A percentile compares a stretch with the other conserved stretches of the same genome.
These are phyloP conservation scores for Acropora tenuis DNA, from an alignment of 64 coral and sea anemone species.

Conservation along the genomic window DNA sequence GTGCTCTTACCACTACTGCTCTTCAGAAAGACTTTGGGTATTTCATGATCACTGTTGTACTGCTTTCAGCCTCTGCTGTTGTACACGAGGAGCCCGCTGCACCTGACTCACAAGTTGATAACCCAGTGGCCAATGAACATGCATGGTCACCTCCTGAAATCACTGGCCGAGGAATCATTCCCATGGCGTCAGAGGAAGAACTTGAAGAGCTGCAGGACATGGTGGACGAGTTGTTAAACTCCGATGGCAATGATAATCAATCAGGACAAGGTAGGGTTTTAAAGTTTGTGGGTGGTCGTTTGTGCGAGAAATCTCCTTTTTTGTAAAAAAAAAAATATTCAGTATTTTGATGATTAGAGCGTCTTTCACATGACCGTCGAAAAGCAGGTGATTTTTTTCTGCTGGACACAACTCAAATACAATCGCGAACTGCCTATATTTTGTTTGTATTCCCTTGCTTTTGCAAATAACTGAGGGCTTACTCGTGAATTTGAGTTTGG, in stretches of 20 bases:
- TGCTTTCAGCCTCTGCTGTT: neutral
- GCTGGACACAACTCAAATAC: no score
- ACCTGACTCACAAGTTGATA: neutral
- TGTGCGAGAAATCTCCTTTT: no score
- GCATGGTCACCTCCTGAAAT: conserved; percentile 24
- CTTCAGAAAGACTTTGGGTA: no score
- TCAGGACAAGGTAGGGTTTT: conserved; percentile 28
- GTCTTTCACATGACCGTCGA: no score
- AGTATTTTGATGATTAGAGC: no score
- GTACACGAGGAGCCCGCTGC: neutral
- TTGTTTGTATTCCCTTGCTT: no score
- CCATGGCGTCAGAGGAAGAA: conserved; percentile 36
- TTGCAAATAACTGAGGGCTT: no score
- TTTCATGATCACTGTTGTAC: neutral
- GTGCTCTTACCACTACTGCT: no score
- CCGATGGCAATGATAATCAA: conserved; percentile 42
- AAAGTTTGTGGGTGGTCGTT: neutral
- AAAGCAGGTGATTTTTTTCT: no score
- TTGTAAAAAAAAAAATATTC: no score
- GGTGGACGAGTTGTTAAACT: conserved; percentile 42
- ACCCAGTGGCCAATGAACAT: neutral
- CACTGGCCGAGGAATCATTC: conserved; percentile 11
- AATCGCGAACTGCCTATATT: no score
- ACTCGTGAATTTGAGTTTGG: no score
- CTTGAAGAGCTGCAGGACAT: conserved; percentile 49